A percentile compares a stretch with the other conserved stretches of the same genome.
These are phyloP conservation scores for Heteromormyrus szaboi DNA, from an alignment of 2,797 vertebrate species.

Conservation along the genomic window DNA sequence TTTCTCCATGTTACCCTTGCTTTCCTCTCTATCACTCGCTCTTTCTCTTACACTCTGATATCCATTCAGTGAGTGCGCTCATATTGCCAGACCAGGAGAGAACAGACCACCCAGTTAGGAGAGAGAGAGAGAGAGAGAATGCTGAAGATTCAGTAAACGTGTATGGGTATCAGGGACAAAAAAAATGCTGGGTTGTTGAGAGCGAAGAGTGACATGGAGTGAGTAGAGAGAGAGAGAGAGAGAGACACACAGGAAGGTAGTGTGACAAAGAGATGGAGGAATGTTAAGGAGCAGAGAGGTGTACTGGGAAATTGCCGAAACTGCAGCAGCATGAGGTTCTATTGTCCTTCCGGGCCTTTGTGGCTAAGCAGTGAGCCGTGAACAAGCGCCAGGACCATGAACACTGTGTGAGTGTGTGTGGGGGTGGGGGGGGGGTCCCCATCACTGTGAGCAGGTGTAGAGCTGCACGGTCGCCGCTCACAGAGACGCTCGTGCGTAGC, in stretches of 20 bases:
- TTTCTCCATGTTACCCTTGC: neutral
- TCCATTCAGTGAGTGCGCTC: constrained; percentile 4
- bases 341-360: constrained; percentile 59
- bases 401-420: constrained; percentile 8
- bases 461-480: neutral
- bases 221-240: constrained; percentile 61
- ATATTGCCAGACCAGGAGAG: neutral
- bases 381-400: constrained; percentile 36
- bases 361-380: constrained; percentile 55
- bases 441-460: constrained; percentile 3
- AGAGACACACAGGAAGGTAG: constrained; percentile 48
- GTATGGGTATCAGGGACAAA: constrained; percentile 10
- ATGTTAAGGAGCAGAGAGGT: constrained; percentile 16
- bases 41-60: neutral
- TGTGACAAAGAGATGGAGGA: constrained; percentile 30
- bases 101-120: constrained; percentile 40
- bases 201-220: neutral
- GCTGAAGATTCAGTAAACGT: constrained; percentile 21
- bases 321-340: constrained; percentile 47
- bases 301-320: constrained; percentile 38
- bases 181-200: constrained; percentile 8
- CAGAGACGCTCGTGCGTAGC: neutral
- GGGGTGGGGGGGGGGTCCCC: neutral
- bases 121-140: constrained; percentile 1
- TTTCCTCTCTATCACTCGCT: neutral